Evolutionary conservation across 2,113 vertebrate species (phyloP).

Genomic region (Hymenochirus boettgeri): DNA sequence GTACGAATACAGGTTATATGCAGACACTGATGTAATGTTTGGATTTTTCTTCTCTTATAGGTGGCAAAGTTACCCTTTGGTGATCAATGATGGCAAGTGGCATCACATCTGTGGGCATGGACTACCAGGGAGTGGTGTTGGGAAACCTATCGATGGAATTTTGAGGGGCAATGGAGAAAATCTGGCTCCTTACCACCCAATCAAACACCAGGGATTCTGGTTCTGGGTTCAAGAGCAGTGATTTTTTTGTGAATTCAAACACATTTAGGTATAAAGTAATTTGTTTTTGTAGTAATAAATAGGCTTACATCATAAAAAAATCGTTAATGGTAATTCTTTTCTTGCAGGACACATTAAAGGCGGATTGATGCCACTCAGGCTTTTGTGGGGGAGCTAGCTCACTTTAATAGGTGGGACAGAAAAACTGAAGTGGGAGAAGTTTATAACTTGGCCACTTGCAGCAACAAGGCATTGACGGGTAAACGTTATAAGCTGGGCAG

Average conservation of each 20-base stretch:
- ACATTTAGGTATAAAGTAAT: too few species aligned
- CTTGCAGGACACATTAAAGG: slow-evolving; percentile 91
- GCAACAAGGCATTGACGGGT: slow-evolving; percentile 75
- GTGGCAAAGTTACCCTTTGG: slow-evolving; percentile 91
- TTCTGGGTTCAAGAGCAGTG: slow-evolving; percentile 91
- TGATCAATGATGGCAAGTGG: slow-evolving; percentile 94
- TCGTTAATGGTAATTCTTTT: too few species aligned
- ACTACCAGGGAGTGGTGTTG: slow-evolving; percentile 92
- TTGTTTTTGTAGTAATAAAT: too few species aligned
- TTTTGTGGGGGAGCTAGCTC: slow-evolving; percentile 86
- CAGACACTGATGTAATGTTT: too few species aligned
- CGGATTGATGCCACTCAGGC: slow-evolving; percentile 92
- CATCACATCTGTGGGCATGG: slow-evolving; percentile 94
- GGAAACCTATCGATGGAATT: slow-evolving; percentile 92
- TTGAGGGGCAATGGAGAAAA: slow-evolving; percentile 85
- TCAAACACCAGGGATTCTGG: slow-evolving; percentile 91
- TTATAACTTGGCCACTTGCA: slow-evolving; percentile 91
- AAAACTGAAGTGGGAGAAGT: slow-evolving; percentile 84
- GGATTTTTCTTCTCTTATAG: slow-evolving; percentile 60
- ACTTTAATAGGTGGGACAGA: slow-evolving; percentile 91
- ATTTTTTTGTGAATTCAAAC: slow-evolving; percentile 50
- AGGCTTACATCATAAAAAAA: too few species aligned
- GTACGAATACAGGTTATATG: too few species aligned
- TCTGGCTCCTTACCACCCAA: slow-evolving; percentile 91
- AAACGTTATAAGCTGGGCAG: slow-evolving; percentile 93